A percentile compares a stretch with the other conserved stretches of the same genome.
phyloP scores from a whole-genome alignment of 2,113 vertebrate genomes.

The Gasterosteus nipponicus region DNA sequence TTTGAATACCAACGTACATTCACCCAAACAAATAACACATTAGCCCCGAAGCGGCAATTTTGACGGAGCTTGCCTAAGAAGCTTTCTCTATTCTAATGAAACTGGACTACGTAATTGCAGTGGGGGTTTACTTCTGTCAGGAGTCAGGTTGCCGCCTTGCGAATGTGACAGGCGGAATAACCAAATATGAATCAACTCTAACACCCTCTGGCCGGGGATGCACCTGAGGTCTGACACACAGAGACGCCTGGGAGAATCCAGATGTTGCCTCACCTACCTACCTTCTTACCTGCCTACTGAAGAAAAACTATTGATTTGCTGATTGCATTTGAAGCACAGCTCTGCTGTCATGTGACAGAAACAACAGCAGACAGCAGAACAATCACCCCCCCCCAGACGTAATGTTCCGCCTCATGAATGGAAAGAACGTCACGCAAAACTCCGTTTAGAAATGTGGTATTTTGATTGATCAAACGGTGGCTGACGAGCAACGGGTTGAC shows the following conservation, averaged over 20 bases:
- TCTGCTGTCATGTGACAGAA: background rate
- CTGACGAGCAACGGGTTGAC: fast-evolving
- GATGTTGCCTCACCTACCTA: constrained; percentile 18
- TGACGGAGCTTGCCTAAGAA: background rate
- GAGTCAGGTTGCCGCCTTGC: constrained; percentile 4
- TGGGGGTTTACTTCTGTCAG: background rate
- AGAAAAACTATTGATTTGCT: constrained; percentile 9
- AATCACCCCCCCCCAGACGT: background rate
- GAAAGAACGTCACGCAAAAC: constrained; percentile 30
- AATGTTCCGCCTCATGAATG: background rate
- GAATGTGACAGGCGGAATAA: background rate
- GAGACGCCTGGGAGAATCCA: constrained; percentile 10
- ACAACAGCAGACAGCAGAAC: background rate
- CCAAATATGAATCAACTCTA: background rate
- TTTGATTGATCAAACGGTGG: background rate
- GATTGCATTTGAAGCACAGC: constrained; percentile 7
- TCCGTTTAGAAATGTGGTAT: background rate
- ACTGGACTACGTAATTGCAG: background rate
- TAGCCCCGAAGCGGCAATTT: background rate
- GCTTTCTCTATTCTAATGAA: background rate
- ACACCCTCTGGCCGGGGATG: background rate
- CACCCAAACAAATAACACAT: background rate
- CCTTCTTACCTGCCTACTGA: too few relatives aligned
- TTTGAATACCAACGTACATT: background rate
- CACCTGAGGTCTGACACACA: background rate